Conservation (phyloP, 1,140 invertebrate genomes). For the Cecropterus lyciades region DNA sequence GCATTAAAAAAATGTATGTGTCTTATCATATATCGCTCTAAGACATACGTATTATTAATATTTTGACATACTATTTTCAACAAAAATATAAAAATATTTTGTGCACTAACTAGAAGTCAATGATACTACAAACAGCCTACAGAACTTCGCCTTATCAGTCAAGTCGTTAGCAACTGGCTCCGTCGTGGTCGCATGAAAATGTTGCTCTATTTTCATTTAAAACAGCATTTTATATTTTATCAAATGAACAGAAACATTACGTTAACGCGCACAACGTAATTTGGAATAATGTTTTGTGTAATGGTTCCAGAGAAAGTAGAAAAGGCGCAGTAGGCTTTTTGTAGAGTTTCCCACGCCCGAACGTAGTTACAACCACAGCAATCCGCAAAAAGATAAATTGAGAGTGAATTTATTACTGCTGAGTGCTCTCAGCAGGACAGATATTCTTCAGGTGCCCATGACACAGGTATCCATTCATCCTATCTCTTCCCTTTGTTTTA, state of each 20-base stretch:
- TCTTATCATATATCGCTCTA: too few species aligned
- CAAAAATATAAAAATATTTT: background rate
- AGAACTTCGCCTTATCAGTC: slow-evolving; percentile 29
- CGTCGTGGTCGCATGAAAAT: slow-evolving; percentile 16
- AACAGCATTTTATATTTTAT: slow-evolving; percentile 36
- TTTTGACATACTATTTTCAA: too few species aligned
- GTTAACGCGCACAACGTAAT: slow-evolving; percentile 58
- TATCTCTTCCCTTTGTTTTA: slow-evolving; percentile 32
- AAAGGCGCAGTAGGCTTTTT: slow-evolving; percentile 58
- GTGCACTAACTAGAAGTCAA: slow-evolving; percentile 4
- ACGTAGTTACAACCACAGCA: slow-evolving; percentile 64
- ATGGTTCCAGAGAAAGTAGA: slow-evolving; percentile 55
- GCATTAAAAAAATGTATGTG: too few species aligned
- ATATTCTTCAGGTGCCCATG: slow-evolving; percentile 54
- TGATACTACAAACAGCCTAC: slow-evolving; percentile 38
- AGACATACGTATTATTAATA: too few species aligned
- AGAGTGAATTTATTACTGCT: slow-evolving; percentile 68
- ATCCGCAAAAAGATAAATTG: slow-evolving; percentile 72
- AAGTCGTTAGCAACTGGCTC: slow-evolving; percentile 29
- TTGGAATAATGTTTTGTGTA: slow-evolving; percentile 66
- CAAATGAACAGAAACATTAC: slow-evolving; percentile 58
- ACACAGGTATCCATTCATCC: slow-evolving; percentile 57
- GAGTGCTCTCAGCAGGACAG: slow-evolving; percentile 71
- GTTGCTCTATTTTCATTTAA: slow-evolving; percentile 33
- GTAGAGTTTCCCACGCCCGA: slow-evolving; percentile 58